Percentiles rank a stretch among this genome's conserved stretches.
Evolutionary conservation across 2,113 vertebrate species (phyloP).

Genomic region (Oxyura jamaicensis): DNA sequence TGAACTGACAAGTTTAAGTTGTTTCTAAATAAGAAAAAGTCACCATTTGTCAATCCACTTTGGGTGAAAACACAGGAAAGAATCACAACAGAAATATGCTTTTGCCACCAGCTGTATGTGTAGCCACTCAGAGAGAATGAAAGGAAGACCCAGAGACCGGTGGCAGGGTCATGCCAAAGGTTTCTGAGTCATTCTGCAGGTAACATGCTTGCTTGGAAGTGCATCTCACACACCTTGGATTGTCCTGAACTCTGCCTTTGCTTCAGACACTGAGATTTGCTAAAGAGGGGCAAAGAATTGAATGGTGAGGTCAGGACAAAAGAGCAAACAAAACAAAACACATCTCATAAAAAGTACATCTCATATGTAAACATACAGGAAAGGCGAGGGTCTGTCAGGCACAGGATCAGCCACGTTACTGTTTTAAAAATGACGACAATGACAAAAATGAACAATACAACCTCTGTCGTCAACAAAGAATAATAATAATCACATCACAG

Average conservation of each 20-base stretch:
- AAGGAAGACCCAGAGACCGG: neutral
- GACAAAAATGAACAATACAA: conserved; percentile 19
- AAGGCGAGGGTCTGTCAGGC: neutral
- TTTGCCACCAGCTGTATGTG: neutral
- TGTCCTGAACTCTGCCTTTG: neutral
- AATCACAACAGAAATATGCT: neutral
- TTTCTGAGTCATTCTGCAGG: neutral
- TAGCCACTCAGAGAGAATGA: neutral
- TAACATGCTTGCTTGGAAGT: neutral
- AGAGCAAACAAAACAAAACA: conserved; percentile 23
- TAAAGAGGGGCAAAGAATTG: conserved; percentile 26
- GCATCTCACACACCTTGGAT: neutral
- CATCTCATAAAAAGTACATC: neutral
- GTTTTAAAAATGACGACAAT: neutral
- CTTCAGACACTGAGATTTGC: conserved; percentile 14
- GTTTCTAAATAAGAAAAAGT: neutral
- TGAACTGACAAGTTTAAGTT: neutral
- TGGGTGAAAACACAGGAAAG: neutral
- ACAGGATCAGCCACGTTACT: conserved; percentile 34
- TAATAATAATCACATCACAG: conserved; percentile 28
- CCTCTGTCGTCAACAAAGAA: neutral
- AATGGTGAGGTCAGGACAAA: conserved; percentile 24
- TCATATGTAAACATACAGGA: conserved; percentile 58
- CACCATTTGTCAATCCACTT: neutral
- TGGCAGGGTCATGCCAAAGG: neutral